Conservation (phyloP, 2,113 vertebrate species). For the Numida meleagris region DNA sequence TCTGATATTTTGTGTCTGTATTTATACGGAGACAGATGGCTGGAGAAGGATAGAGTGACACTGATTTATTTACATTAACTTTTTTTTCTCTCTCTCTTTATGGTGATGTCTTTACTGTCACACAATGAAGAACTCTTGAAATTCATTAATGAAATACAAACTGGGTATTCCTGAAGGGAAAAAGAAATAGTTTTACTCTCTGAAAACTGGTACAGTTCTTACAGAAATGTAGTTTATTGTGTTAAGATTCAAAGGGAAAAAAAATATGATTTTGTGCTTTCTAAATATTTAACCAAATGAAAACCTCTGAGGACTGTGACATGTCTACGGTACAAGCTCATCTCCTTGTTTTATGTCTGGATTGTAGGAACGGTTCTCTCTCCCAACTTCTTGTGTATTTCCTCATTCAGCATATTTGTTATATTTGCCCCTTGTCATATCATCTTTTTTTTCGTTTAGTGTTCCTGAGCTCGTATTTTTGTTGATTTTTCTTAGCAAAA, state of each 20-base stretch:
- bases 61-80: conserved; percentile 50
- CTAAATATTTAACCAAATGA: neutral
- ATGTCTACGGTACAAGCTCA: neutral
- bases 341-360: neutral
- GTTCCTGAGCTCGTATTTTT: neutral
- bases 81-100: neutral
- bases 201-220: neutral
- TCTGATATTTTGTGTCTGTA: neutral
- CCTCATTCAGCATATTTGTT: neutral
- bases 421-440: neutral
- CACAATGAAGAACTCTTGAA: neutral
- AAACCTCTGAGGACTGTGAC: neutral
- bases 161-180: neutral
- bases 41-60: conserved; percentile 5
- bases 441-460: neutral
- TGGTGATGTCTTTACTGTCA: neutral
- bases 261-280: neutral
- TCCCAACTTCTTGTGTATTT: neutral
- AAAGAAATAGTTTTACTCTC: neutral
- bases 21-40: conserved; percentile 5
- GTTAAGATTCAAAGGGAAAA: neutral
- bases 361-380: neutral
- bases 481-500: neutral
- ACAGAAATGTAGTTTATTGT: neutral
- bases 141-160: conserved; percentile 1